Base-by-base conservation (phyloP, 2,113 vertebrate species). In the Triplophysa siluroides region DNA sequence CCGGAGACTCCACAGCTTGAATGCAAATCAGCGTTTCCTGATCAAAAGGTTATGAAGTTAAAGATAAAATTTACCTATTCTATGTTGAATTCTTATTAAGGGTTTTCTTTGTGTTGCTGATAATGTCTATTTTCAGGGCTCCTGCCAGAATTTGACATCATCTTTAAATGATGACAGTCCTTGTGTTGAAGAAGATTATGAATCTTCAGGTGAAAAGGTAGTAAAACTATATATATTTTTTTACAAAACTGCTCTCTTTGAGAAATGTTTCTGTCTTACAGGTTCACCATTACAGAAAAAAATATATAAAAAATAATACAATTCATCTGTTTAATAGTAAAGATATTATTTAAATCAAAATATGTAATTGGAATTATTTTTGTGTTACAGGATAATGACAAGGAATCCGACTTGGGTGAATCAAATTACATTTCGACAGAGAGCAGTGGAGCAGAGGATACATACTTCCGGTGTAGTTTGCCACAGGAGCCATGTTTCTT, bases 201-300 rank as follows among this genome's bases (percentile, higher is more conserved):
- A 71, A 54, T 33, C 68, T 54, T 54, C 68, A 71, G 24, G 10
- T 71, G 47, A 54, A 54, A 71, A 71, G 68, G 47, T 54, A 52
- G 47, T 52, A 29, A 26, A 54, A 29, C 11, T 29, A 1, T 52
- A 71, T 71, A 12, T 70, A 52, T 2, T 26, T 41, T 41, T 41
- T 41, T n/a, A n/a, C 2, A 2, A 54, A 19, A 54, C 1, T 18
- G 18, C 14, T 1, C 18, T 50, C 45, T 47, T 47, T 47, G 45
- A 7, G 56, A 58, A 58, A 58, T 2, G 8, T 58, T 58, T 45
- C 7, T 47, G 7, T 47, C 45, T 47, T 9, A 47, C 45, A 47
- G 45, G 45, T 47, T 47, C 3, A 47, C 56, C 56, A 58, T 61
- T 23, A 64, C 26, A 29, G 24, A 33, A 8, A 65, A 5, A 33